Evolutionary conservation across 2,888 invertebrate species (phyloP).

Genomic region (Tipula lateralis): DNA sequence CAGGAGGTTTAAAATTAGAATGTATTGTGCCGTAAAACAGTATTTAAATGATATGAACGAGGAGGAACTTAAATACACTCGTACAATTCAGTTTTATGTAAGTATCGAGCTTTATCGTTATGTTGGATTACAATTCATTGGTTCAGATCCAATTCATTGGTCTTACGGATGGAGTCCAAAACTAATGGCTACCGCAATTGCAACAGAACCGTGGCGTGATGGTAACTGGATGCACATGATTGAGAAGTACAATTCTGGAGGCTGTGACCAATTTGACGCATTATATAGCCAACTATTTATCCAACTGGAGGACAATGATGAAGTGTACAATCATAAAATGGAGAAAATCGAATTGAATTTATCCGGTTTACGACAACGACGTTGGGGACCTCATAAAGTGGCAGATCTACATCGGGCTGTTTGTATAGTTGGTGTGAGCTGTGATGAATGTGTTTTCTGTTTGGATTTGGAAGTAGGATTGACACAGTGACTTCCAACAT

Average conservation of each 20-base stretch:
- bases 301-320: conserved; percentile 44
- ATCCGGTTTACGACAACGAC: conserved; percentile 52
- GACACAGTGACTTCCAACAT: conserved; percentile 59
- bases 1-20: conserved; percentile 58
- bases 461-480: conserved; percentile 52
- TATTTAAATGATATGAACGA: conserved; percentile 41
- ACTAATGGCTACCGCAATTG: conserved; percentile 55
- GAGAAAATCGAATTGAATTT: conserved; percentile 44
- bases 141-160: conserved; percentile 50
- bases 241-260: conserved; percentile 51
- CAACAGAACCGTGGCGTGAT: conserved; percentile 56
- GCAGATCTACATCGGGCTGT: conserved; percentile 43
- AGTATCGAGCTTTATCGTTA: conserved; percentile 40
- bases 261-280: conserved; percentile 62
- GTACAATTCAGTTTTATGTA: conserved; percentile 59
- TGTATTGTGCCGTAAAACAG: conserved; percentile 54
- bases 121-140: conserved; percentile 35
- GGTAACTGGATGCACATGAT: conserved; percentile 54
- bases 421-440: conserved; percentile 47
- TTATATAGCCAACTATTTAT: conserved; percentile 56
- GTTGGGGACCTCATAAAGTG: conserved; percentile 46
- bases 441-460: conserved; percentile 56
- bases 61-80: conserved; percentile 48
- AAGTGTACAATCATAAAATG: not conserved
- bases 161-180: conserved; percentile 55